Evolutionary conservation across 2,797 vertebrate genomes (phyloP).

Genomic region (Acanthurus lineatus): DNA sequence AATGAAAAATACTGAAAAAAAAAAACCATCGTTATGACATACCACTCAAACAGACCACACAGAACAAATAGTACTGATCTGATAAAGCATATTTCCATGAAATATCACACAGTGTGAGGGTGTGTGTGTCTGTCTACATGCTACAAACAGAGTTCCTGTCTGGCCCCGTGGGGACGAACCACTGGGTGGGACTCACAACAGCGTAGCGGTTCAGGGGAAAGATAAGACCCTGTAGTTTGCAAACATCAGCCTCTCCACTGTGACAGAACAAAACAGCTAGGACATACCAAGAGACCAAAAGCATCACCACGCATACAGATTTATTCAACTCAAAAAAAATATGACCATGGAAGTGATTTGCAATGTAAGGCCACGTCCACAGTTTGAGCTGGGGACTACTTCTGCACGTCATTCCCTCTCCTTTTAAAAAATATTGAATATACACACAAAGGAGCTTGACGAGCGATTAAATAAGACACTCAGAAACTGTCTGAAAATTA

Average conservation of each 20-base stretch:
- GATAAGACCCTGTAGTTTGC: slow-evolving; percentile 68
- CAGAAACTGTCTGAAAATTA: too few relatives aligned
- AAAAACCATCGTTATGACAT: slow-evolving; percentile 19
- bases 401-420: not conserved
- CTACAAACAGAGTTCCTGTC: slow-evolving; percentile 57
- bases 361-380: not conserved
- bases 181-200: slow-evolving; percentile 68
- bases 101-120: not conserved
- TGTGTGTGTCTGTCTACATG: slow-evolving; percentile 22
- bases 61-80: slow-evolving; percentile 30
- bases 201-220: slow-evolving; percentile 50
- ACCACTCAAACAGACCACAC: slow-evolving; percentile 7
- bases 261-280: not conserved
- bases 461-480: not conserved
- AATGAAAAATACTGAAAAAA: slow-evolving; percentile 32
- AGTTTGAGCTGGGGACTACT: not conserved
- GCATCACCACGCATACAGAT: not conserved
- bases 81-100: slow-evolving; percentile 41
- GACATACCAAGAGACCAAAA: slow-evolving; percentile 5
- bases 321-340: not conserved
- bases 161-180: slow-evolving; percentile 40
- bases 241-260: not conserved
- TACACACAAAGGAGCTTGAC: not conserved
- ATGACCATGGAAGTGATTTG: not conserved
- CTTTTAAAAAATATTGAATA: not conserved